Percentiles rank a stretch among this genome's conserved stretches.
Evolutionary conservation across 2,797 vertebrate species (phyloP).

Genomic region (Oryzias dopingdopingensis): DNA sequence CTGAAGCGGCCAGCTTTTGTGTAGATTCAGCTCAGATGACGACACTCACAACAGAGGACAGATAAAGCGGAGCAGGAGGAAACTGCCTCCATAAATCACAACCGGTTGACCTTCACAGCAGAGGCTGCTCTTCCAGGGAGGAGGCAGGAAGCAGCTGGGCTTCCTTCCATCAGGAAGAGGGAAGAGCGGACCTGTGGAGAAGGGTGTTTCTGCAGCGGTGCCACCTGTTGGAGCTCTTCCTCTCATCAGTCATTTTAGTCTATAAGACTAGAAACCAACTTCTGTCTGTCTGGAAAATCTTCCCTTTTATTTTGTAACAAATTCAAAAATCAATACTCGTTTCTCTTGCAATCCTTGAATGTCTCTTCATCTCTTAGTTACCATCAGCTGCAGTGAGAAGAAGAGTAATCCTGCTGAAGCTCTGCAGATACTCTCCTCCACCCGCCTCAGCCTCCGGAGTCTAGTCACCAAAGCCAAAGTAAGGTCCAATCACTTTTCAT

Average conservation of each 20-base stretch:
- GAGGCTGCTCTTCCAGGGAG: neutral
- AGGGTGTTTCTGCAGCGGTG: neutral
- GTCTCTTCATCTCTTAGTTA: constrained; percentile 73
- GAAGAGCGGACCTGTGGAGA: neutral
- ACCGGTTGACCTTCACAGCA: constrained; percentile 32
- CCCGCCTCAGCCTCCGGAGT: constrained; percentile 88
- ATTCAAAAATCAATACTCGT: neutral
- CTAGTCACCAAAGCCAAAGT: constrained; percentile 92
- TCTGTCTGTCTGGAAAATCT: too few species aligned
- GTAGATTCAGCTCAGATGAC: neutral
- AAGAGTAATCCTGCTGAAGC: constrained; percentile 83
- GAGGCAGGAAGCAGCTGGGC: constrained; percentile 8
- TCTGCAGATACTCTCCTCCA: constrained; percentile 87
- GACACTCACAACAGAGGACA: neutral
- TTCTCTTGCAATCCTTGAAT: constrained; percentile 1
- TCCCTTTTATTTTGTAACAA: neutral
- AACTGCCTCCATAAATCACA: constrained; percentile 35
- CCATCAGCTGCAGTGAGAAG: constrained; percentile 83
- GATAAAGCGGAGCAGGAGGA: constrained; percentile 5
- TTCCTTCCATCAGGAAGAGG: constrained; percentile 10
- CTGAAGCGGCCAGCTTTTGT: neutral
- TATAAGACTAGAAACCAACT: too few species aligned
- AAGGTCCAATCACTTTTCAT: neutral
- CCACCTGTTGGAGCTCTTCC: too few species aligned
- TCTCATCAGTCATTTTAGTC: too few species aligned